Evolutionary conservation across 2,797 vertebrate species (phyloP).

Genomic region (Psittacula derbiana): DNA sequence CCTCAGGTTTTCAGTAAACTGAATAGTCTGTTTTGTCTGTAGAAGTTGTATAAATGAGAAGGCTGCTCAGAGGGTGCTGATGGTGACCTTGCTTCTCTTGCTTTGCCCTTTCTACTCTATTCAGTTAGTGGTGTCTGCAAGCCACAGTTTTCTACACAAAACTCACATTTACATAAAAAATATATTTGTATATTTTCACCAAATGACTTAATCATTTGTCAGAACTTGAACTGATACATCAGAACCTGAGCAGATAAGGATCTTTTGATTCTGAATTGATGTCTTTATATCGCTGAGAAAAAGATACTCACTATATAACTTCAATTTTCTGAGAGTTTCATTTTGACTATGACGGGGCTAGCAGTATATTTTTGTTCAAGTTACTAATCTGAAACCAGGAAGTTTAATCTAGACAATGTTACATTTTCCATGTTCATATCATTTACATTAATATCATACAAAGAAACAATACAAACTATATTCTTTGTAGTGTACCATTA

Average conservation of each 20-base stretch:
- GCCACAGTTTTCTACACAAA: neutral
- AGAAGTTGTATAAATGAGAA: neutral
- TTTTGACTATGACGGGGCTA: neutral
- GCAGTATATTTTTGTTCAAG: neutral
- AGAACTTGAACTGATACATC: neutral
- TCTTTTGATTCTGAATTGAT: neutral
- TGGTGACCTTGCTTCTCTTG: neutral
- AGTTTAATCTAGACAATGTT: neutral
- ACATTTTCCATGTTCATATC: neutral
- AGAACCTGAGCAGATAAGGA: neutral
- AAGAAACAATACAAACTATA: neutral
- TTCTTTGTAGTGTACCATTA: neutral
- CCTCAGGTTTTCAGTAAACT: neutral
- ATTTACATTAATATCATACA: neutral
- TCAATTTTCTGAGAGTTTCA: neutral
- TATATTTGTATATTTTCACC: neutral
- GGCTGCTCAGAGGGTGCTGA: neutral
- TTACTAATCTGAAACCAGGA: neutral
- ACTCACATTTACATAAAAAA: neutral
- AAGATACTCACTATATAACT: neutral
- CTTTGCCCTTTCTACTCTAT: neutral
- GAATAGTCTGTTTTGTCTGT: neutral
- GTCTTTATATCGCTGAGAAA: neutral
- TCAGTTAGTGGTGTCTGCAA: fast-evolving
- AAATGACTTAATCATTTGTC: neutral